These are phyloP conservation scores for Epinotia bilunana DNA, from an alignment of 2,888 invertebrate species.

Conservation along the genomic window DNA sequence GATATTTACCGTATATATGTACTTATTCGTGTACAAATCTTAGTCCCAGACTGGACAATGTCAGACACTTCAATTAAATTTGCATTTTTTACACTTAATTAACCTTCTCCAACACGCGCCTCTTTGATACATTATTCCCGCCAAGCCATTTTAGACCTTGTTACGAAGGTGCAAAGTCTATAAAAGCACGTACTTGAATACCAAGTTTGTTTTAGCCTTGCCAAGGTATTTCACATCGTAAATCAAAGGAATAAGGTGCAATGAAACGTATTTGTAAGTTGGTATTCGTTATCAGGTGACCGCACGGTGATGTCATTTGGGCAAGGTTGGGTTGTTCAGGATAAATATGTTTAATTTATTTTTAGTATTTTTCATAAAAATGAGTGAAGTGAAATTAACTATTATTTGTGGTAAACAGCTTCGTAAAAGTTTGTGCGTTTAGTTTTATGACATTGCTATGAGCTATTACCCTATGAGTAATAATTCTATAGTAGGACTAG, in stretches of 20 bases:
- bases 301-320: conserved; percentile 56
- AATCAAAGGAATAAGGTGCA: neutral
- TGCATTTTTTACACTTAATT: conserved; percentile 30
- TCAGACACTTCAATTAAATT: conserved; percentile 35
- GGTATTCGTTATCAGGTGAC: conserved; percentile 47
- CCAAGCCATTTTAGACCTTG: conserved; percentile 12
- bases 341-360: conserved; percentile 35
- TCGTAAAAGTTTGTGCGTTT: neutral
- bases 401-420: neutral
- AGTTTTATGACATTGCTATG: too few relatives aligned
- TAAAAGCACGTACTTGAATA: neutral
- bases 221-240: neutral
- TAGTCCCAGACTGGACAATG: conserved; percentile 5
- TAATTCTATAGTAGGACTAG: too few relatives aligned
- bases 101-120: conserved; percentile 18
- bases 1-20: neutral
- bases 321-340: conserved; percentile 48
- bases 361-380: neutral
- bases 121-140: neutral
- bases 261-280: neutral
- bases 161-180: neutral
- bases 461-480: too few relatives aligned
- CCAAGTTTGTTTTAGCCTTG: neutral
- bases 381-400: neutral
- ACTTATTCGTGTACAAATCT: conserved; percentile 14